Percentiles rank a stretch among this genome's conserved stretches.
phyloP scores from a whole-genome alignment of 2,888 invertebrate genomes.

The Agrenia bidenticulata region DNA sequence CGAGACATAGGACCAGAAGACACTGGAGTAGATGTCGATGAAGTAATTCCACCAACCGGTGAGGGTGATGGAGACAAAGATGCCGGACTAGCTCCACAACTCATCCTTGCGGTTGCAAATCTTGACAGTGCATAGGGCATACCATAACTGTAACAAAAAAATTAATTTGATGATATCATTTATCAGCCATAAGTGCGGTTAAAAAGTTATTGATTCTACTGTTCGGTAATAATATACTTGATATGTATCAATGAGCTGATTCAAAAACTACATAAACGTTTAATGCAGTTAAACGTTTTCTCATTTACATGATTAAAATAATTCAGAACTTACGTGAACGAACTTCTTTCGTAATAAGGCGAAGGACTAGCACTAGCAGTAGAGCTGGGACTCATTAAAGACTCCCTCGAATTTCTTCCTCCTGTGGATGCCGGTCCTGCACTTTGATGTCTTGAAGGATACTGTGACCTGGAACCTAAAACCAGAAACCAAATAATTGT shows the following conservation, averaged over 20 bases:
- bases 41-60: constrained; percentile 50
- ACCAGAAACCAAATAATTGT: neutral
- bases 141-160: constrained; percentile 51
- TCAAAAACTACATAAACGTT: too few species aligned
- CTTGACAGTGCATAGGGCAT: constrained; percentile 51
- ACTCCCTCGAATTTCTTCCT: constrained; percentile 48
- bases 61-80: constrained; percentile 51
- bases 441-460: constrained; percentile 17
- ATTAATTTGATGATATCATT: too few species aligned
- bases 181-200: too few species aligned
- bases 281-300: too few species aligned
- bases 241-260: too few species aligned
- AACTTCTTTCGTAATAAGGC: constrained; percentile 51
- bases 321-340: constrained; percentile 45
- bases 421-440: constrained; percentile 44
- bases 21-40: constrained; percentile 47
- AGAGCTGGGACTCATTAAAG: constrained; percentile 50
- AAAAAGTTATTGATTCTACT: too few species aligned
- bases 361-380: constrained; percentile 51
- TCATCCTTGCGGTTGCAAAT: constrained; percentile 50
- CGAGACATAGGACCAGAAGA: constrained; percentile 48
- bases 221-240: too few species aligned
- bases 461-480: constrained; percentile 32
- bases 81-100: constrained; percentile 52
- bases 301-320: too few species aligned